Evolutionary conservation across 1,140 invertebrate species (phyloP), one percentile per base, ranked within the genome.

Genomic region (Drosophila setifemur): DNA sequence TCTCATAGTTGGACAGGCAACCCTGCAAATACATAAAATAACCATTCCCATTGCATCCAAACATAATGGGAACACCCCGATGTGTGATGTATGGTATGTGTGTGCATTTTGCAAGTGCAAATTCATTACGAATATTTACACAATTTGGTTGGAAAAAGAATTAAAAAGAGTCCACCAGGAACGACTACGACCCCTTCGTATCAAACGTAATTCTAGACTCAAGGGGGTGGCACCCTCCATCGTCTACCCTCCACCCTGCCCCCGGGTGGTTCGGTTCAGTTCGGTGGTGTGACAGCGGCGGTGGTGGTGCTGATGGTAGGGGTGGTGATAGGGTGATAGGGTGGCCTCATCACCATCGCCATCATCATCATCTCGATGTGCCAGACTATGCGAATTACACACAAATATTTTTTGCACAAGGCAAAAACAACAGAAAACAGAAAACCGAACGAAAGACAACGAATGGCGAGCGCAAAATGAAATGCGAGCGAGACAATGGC

Each of bases 91-190:
- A 25, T 31, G 48, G n/a, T 21, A 19, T 35, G 31, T 49, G 37
- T 42, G 40, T 42, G 45, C 44, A 73, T 31, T 73, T 73, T 64
- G 73, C 52, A 39, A 67, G 64, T 50, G 31, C 53, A 73, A 88
- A 69, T 79, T 71, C 66, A 77, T 83, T 78, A 67, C 63, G 60
- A 70, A 73, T 77, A 86, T 88, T 81, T 88, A 57, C 83, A 82
- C 72, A 86, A 82, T 78, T 86, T 64, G 19, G 40, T 25, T 49
- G 42, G 39, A 25, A 69, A 53, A 49, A 54, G 40, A 74, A 64
- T 76, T 75, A 68, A 71, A 81, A 69, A 47, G 39, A 60, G 29
- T 61, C 37, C 63, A 33, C 57, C 57, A 64, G 35, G 58, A 64
- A 50, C 48, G 50, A 57, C 39, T 21, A 50, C 48, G 50, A 57